Evolutionary conservation across 2,888 invertebrate genomes (phyloP).

Genomic region (Caenorhabditis sp.): DNA sequence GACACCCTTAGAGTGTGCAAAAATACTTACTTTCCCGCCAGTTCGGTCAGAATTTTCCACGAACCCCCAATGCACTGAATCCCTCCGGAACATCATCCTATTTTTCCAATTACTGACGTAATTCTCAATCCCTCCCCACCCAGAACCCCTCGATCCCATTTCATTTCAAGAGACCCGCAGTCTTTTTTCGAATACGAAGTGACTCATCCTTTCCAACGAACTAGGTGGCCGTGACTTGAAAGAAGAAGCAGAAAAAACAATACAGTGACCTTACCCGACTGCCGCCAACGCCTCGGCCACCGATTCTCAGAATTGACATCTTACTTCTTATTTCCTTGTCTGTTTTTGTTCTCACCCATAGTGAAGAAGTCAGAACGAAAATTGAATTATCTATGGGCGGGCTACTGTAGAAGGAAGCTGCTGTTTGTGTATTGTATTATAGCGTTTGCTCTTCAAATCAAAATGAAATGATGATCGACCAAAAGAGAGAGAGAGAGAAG

Average conservation of each 20-base stretch:
- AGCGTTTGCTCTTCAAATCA: conserved; percentile 39
- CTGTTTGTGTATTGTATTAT: conserved; percentile 46
- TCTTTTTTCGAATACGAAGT: too few species aligned
- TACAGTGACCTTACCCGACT: conserved; percentile 3
- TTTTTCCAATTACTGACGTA: too few species aligned
- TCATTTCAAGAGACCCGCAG: too few species aligned
- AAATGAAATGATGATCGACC: neutral
- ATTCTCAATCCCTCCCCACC: too few species aligned
- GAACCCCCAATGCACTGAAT: too few species aligned
- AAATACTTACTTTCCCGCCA: too few species aligned
- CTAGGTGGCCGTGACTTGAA: too few species aligned
- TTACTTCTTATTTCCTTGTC: neutral
- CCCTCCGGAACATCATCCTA: too few species aligned
- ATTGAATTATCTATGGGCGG: neutral
- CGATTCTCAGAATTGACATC: neutral
- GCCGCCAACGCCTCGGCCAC: neutral
- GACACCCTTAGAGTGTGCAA: too few species aligned
- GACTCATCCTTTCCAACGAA: too few species aligned
- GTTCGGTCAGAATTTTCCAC: too few species aligned
- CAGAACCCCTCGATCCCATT: too few species aligned
- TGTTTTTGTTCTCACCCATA: neutral
- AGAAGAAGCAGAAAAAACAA: neutral
- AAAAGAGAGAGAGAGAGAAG: neutral
- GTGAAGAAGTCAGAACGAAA: neutral
- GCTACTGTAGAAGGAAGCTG: neutral